A percentile compares a stretch with the other conserved stretches of the same genome.
Evolutionary conservation across 2,113 vertebrate species (phyloP).

Genomic region (Pavo muticus): DNA sequence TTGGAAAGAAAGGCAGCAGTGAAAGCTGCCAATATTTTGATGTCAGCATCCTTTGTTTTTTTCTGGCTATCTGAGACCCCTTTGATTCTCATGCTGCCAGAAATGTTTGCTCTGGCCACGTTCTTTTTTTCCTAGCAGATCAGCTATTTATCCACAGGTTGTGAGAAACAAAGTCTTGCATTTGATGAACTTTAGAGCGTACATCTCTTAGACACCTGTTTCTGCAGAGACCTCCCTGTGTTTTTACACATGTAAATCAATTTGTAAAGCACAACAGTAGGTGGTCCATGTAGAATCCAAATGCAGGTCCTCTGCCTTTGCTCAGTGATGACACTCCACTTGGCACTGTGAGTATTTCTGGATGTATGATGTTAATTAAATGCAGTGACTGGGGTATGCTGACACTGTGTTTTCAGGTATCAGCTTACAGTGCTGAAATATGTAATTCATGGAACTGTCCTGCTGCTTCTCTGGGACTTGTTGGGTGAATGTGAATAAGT

Average conservation of each 20-base stretch:
- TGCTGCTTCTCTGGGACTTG: background rate
- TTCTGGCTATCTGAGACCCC: constrained; percentile 56
- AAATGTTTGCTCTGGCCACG: constrained; percentile 44
- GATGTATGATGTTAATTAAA: background rate
- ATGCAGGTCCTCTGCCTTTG: background rate
- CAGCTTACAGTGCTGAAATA: background rate
- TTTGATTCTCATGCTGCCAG: constrained; percentile 48
- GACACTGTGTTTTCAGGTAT: background rate
- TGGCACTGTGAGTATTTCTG: background rate
- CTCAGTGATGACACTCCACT: background rate
- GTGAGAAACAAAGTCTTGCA: constrained; percentile 1
- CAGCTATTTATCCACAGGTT: constrained; percentile 31
- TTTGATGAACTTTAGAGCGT: background rate
- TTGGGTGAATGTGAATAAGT: background rate
- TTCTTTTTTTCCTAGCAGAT: background rate
- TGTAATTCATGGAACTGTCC: background rate
- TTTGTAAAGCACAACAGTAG: background rate
- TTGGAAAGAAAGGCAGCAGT: constrained; percentile 61
- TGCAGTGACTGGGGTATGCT: background rate
- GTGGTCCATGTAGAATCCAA: background rate
- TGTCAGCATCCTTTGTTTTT: constrained; percentile 67
- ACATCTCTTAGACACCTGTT: background rate
- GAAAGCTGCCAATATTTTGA: constrained; percentile 68
- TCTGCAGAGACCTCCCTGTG: background rate
- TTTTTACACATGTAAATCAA: background rate